Evolutionary conservation across 2,113 vertebrate species (phyloP).

Genomic region (Procavia capensis): DNA sequence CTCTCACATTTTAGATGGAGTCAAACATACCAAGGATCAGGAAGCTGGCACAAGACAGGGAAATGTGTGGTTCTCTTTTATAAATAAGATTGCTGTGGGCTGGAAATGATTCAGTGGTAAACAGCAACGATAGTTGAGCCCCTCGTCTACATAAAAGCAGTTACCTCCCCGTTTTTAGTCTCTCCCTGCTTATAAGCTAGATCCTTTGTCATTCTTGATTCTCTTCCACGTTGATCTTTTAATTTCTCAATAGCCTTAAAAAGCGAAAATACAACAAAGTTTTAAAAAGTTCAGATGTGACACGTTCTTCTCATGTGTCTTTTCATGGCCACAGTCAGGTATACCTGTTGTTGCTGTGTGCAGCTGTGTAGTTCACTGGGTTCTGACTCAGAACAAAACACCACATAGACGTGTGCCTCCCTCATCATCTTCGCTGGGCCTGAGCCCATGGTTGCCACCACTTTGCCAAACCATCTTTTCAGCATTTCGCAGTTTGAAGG

Average conservation of each 20-base stretch:
- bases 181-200: background rate
- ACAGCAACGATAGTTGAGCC: background rate
- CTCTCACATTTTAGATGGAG: background rate
- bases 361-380: too few species aligned
- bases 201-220: background rate
- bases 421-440: background rate
- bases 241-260: background rate
- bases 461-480: background rate
- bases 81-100: background rate
- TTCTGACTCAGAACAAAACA: background rate
- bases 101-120: background rate
- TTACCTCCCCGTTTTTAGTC: background rate
- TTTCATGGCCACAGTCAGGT: background rate
- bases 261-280: background rate
- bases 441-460: background rate
- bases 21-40: background rate
- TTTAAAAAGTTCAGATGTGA: background rate
- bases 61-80: background rate
- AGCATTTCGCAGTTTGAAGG: background rate
- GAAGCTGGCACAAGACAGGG: background rate
- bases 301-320: background rate
- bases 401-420: background rate
- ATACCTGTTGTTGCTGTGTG: too few species aligned
- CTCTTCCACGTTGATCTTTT: background rate
- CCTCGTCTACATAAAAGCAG: background rate